Evolutionary conservation across 2,888 invertebrate species (phyloP).

Genomic region (Andrena haemorrhoa): DNA sequence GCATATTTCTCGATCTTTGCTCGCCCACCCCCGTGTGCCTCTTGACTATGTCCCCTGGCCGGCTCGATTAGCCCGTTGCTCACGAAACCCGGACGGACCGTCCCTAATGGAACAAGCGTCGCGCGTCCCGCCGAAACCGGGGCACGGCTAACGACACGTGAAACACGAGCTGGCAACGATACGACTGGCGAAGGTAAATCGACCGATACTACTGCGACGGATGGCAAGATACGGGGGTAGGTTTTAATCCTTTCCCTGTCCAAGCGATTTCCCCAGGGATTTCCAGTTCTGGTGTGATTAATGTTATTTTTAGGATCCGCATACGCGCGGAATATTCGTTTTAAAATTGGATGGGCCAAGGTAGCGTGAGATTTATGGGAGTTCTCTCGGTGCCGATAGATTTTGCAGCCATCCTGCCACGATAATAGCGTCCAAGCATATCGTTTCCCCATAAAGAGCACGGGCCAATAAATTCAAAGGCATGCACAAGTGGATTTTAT

Average conservation of each 20-base stretch:
- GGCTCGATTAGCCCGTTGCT: conserved; percentile 37
- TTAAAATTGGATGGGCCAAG: too few relatives aligned
- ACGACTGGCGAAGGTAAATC: conserved; percentile 43
- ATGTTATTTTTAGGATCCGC: background rate
- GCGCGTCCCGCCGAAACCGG: conserved; percentile 44
- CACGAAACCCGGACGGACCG: conserved; percentile 23
- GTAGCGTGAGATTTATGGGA: conserved; percentile 8
- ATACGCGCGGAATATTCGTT: too few relatives aligned
- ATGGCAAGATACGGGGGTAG: background rate
- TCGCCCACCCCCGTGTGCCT: background rate
- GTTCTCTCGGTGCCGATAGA: background rate
- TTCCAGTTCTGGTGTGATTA: background rate
- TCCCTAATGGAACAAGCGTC: conserved; percentile 24
- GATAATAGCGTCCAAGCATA: background rate
- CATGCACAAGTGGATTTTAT: conserved; percentile 13
- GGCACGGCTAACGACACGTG: conserved; percentile 48
- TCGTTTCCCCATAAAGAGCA: background rate
- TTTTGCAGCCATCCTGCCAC: background rate
- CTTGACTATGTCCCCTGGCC: conserved; percentile 1
- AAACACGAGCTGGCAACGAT: conserved; percentile 39
- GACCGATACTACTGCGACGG: conserved; percentile 10
- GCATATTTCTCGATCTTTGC: conserved; percentile 22
- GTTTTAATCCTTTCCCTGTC: conserved; percentile 21
- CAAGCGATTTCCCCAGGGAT: background rate
- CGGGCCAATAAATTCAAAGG: conserved; percentile 27